Base-by-base conservation (phyloP, 2,797 vertebrate genomes). In the Dendrocincla tyrannina region DNA sequence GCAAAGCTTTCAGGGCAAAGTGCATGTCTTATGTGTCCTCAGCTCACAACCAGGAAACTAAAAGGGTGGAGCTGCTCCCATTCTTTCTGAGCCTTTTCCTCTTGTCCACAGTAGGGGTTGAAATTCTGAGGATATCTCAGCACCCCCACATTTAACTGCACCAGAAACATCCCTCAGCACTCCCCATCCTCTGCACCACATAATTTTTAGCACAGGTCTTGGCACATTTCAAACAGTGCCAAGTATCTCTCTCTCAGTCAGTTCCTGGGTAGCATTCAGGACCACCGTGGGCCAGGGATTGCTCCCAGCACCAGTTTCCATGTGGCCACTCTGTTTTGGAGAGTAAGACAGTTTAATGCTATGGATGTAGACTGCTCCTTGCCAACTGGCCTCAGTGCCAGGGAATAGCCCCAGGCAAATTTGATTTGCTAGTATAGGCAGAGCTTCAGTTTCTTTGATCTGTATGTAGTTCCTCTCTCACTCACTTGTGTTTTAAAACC, bases 11-110 rank as follows among this genome's bases (percentile, higher is more conserved):
- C 1, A 0, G 73, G 46, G 32, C 53, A 95, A 89, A 92, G 76
- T 25, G 33, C 46, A 49, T 1, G 2, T 49, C 47, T 85, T 30
- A 39, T 0, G 0, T 58, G 53, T 46, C 74, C 60, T 47, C 0
- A 0, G 69, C 28, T 94, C 53, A 58, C 50, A 84, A 6, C 4
- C 5, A 78, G 60, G 16, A 84, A 24, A 0, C 0, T 72, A 27
- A 64, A 80, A 66, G 22, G 11, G 35, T 66, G 46, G 35, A n/a
- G 5, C 13, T 81, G 27, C 50, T 75, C 10, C 44, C 42, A 17
- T 53, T 87, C 30, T 49, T 83, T 53, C 41, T 80, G 78, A 77
- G 22, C 13, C 42, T 60, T 69, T 94, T 64, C 19, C 44, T 83
- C 78, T 86, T 76, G 27, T 66, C 66, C 5, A 1, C 33, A 72